Evolutionary conservation across 2,888 invertebrate species (phyloP).

Genomic region (Galerucella nymphaeae): DNA sequence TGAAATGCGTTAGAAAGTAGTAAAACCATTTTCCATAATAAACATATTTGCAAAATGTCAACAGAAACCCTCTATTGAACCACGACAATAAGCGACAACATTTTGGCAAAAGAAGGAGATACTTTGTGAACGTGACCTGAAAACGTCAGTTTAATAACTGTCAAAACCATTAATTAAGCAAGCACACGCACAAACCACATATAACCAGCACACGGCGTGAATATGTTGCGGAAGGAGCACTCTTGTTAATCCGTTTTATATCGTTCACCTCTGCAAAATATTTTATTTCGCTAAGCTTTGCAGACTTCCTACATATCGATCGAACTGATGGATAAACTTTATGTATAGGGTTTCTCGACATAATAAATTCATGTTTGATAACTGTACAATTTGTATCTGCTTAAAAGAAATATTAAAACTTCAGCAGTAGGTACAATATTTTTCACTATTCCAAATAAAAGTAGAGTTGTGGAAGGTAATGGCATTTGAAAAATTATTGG

Average conservation of each 20-base stretch:
- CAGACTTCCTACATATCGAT: slow-evolving; percentile 1
- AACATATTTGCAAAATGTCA: no score
- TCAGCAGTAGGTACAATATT: not conserved
- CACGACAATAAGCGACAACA: no score
- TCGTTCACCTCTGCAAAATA: not conserved
- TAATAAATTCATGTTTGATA: not conserved
- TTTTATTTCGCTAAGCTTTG: slow-evolving; percentile 5
- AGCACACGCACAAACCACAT: no score
- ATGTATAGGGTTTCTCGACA: not conserved
- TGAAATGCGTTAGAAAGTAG: no score
- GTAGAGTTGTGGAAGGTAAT: not conserved
- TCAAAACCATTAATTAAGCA: not conserved
- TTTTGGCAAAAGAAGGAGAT: no score
- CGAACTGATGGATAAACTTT: not conserved
- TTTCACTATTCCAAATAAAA: not conserved
- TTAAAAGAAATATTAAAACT: not conserved
- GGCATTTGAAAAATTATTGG: not conserved
- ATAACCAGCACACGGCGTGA: no score
- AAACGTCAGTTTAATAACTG: not conserved
- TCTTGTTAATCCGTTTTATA: not conserved
- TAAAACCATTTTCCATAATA: no score
- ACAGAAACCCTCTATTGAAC: no score
- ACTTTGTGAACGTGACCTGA: not conserved
- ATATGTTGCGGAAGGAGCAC: not conserved
- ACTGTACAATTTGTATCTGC: not conserved